A percentile compares a stretch with the other conserved stretches of the same genome.
These are phyloP conservation scores for Gymnogyps californianus DNA, from an alignment of 2,113 vertebrate genomes.

Conservation along the genomic window DNA sequence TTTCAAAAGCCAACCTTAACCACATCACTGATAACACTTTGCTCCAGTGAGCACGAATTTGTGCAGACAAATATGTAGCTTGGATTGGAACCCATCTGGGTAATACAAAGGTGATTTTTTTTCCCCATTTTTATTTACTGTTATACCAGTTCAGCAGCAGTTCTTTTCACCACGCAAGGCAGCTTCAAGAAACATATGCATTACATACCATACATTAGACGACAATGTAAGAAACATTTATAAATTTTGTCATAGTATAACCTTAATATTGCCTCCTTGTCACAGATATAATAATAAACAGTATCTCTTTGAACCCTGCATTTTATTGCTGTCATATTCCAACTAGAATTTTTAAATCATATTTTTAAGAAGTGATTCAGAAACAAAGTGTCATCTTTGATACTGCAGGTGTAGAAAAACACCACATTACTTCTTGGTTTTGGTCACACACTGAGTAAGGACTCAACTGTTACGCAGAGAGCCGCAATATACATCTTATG, in stretches of 20 bases:
- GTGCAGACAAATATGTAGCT: not conserved
- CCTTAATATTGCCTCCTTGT: accelerated
- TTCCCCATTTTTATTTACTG: not conserved
- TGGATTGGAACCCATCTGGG: not conserved
- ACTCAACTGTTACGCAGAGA: not conserved
- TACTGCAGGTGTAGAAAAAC: not conserved
- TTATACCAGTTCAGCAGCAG: not conserved
- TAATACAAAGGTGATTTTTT: not conserved
- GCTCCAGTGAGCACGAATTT: not conserved
- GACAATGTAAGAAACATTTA: not conserved
- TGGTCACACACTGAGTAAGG: not conserved
- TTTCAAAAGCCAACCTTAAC: not conserved
- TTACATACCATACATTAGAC: not conserved
- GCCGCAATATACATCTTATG: not conserved
- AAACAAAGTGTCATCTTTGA: not conserved
- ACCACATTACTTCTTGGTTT: not conserved
- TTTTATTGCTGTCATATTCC: not conserved
- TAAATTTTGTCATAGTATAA: not conserved
- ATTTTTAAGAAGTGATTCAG: not conserved
- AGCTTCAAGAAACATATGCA: not conserved
- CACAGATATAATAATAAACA: not conserved
- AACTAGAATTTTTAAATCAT: not conserved
- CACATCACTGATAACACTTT: not conserved
- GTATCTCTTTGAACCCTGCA: not conserved
- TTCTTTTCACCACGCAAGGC: not conserved